Conservation (phyloP, 2,113 vertebrate species). For the Equus przewalskii region DNA sequence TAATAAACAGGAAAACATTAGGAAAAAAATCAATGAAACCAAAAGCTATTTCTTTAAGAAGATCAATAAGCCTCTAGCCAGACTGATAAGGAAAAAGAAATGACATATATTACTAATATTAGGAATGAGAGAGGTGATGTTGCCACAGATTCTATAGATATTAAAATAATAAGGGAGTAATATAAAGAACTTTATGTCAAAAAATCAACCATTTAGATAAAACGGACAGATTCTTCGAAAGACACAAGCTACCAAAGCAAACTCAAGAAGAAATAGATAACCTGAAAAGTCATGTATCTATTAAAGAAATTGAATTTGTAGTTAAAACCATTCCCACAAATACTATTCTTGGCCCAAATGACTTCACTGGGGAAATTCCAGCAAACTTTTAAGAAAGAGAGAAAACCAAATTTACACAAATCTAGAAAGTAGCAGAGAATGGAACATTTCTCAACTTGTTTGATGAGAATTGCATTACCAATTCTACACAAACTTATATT, state of each 20-base stretch:
- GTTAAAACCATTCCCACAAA: no score
- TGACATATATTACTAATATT: not conserved
- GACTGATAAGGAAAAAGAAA: not conserved
- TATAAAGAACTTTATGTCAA: not conserved
- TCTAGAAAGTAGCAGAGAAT: not conserved
- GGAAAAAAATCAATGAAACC: not conserved
- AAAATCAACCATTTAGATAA: no score
- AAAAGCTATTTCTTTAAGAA: not conserved
- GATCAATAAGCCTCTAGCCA: not conserved
- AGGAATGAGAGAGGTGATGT: not conserved
- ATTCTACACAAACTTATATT: not conserved
- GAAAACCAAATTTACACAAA: not conserved
- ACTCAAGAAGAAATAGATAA: no score
- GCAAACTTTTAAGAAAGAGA: not conserved
- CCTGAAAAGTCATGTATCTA: no score
- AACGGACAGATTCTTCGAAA: no score
- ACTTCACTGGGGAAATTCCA: no score
- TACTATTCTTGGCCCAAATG: no score
- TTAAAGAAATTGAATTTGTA: no score
- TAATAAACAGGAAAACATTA: not conserved
- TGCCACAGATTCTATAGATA: not conserved
- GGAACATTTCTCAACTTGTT: not conserved
- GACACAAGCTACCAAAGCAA: no score
- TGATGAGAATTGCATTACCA: not conserved
- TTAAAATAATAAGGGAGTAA: not conserved